phyloP scores from a whole-genome alignment of 1,140 invertebrate genomes.

The Saccostrea cuccullata region DNA sequence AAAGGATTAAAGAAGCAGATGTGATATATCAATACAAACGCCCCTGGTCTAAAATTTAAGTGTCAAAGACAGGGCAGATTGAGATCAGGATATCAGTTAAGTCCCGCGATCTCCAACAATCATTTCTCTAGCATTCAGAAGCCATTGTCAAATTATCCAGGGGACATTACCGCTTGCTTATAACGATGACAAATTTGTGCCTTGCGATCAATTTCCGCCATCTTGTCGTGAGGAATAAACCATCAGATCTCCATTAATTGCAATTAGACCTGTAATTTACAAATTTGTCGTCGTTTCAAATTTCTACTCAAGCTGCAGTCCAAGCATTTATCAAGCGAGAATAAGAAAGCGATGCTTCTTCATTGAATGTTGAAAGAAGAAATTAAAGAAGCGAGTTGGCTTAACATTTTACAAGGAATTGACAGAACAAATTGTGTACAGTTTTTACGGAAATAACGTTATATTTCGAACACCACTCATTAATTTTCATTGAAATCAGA shows the following conservation, averaged over 20 bases:
- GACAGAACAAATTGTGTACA: background rate
- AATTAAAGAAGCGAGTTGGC: constrained; percentile 15
- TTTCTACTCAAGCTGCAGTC: constrained; percentile 22
- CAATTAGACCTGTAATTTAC: constrained; percentile 37
- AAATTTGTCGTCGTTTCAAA: constrained; percentile 33
- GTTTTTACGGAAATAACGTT: background rate
- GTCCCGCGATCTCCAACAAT: background rate
- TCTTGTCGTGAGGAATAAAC: constrained; percentile 25
- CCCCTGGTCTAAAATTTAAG: constrained; percentile 24
- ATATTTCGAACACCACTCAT: background rate
- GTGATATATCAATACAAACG: constrained; percentile 24
- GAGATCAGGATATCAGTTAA: constrained; percentile 11
- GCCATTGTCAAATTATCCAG: constrained; percentile 27
- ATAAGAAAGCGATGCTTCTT: constrained; percentile 12
- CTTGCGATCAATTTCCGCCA: constrained; percentile 31
- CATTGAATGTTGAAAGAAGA: constrained; percentile 30
- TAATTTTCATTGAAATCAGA: background rate
- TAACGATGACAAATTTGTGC: constrained; percentile 33
- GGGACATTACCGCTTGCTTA: constrained; percentile 17
- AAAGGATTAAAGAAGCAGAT: background rate
- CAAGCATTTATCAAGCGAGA: background rate
- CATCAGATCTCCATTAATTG: constrained; percentile 33
- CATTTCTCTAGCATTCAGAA: background rate
- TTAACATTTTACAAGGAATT: background rate
- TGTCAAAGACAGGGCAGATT: constrained; percentile 11